Evolutionary conservation across 1,140 invertebrate species (phyloP), one percentile per base, ranked within the genome.

Genomic region (Araneus ventricosus): DNA sequence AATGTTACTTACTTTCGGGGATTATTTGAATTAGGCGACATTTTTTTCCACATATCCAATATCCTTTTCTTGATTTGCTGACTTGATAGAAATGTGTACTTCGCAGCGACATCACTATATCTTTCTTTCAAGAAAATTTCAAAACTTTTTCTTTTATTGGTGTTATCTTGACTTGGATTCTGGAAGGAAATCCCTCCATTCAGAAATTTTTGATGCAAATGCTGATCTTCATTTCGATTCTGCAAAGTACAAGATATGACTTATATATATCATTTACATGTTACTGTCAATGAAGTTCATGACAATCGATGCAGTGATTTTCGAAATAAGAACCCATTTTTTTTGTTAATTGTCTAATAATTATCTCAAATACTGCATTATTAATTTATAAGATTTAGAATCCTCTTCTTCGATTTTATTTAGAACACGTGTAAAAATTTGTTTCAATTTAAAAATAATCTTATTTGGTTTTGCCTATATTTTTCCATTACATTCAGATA

Each of bases 71-170:
- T 79, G 41, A 90, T 80, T 80, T 90, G 88, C 14, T 57, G 39
- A 34, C 27, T 57, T 59, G 88, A 41, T 22, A 90, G 70, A 57
- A 90, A 90, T 17, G 88, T 90, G 59, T 90, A 90, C 39, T 90
- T 90, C 24, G 88, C 41, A 34, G 88, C 67, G 4, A 88, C 30
- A 63, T 34, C 30, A 34, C 39, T 88, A 24, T 75, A 88, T 34
- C 14, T 39, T 61, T 88, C 2, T 27, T 75, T 67, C 2, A 67
- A 63, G 34, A 87, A 87, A 34, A 22, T 39, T 34, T 87, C 87
- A 75, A 88, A 70, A 88, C 59, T 88, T 87, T 37, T 67, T 34
- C 20, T 70, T 88, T 24, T 70, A n/a, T 34, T 34, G 20, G 4
- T 34, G 24, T 27, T 52, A 20, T 30, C n/a, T 75, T 52, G 37